phyloP scores from a whole-genome alignment of 2,888 invertebrate species.

The Cryptus armator region DNA sequence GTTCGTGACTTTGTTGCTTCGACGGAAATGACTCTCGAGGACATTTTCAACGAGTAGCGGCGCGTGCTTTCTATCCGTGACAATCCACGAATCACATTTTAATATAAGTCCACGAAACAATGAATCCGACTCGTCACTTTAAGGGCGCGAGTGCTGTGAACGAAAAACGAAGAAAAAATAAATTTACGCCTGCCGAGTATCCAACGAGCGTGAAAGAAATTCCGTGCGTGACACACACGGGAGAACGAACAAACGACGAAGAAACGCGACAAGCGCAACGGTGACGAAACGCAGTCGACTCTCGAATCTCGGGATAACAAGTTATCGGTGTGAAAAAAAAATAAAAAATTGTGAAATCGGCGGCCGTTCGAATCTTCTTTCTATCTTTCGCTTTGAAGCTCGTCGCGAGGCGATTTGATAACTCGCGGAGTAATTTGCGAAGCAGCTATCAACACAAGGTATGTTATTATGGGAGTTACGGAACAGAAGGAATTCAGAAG shows the following conservation, averaged over 20 bases:
- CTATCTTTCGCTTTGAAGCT: not conserved
- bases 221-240: slow-evolving; percentile 66
- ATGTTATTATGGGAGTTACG: not conserved
- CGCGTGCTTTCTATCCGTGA: slow-evolving; percentile 1
- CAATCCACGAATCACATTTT: slow-evolving; percentile 20
- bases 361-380: not conserved
- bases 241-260: slow-evolving; percentile 39
- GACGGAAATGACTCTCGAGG: slow-evolving; percentile 30
- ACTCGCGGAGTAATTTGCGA: not conserved
- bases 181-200: slow-evolving; percentile 63
- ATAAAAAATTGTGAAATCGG: slow-evolving; percentile 38
- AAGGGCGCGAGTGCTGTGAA: slow-evolving; percentile 56
- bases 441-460: slow-evolving; percentile 6
- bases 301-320: slow-evolving; percentile 42
- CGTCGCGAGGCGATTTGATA: not conserved
- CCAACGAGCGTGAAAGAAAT: slow-evolving; percentile 69
- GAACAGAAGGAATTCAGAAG: too few species aligned
- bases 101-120: slow-evolving; percentile 22
- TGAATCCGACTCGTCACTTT: slow-evolving; percentile 44
- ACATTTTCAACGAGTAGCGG: not conserved
- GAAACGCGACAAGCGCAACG: slow-evolving; percentile 3
- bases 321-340: slow-evolving; percentile 14
- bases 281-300: slow-evolving; percentile 57
- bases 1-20: not conserved
- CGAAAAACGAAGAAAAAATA: slow-evolving; percentile 12